phyloP scores from a whole-genome alignment of 2,888 invertebrate species.

The Sympetrum striolatum region DNA sequence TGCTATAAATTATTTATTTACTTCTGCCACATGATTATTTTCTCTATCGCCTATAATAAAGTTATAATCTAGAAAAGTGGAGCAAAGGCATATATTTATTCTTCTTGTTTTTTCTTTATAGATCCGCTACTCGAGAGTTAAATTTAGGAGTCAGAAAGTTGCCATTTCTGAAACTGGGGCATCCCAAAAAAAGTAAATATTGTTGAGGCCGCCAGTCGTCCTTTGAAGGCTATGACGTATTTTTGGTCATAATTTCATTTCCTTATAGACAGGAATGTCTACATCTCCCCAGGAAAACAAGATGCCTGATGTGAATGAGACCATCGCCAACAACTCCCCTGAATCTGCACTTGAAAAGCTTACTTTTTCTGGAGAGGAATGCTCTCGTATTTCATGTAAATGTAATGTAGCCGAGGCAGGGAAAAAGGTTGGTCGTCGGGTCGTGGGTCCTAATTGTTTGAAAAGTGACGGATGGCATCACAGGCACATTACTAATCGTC shows the following conservation, averaged over 20 bases:
- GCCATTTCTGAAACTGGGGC: background rate
- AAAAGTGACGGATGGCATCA: slow-evolving; percentile 6
- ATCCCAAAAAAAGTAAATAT: background rate
- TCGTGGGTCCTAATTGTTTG: background rate
- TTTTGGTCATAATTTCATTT: background rate
- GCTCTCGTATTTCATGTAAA: slow-evolving; percentile 51
- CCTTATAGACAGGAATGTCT: background rate
- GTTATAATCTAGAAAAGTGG: too few relatives aligned
- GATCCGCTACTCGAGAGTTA: background rate
- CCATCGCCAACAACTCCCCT: background rate
- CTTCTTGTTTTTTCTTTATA: background rate
- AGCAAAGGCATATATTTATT: background rate
- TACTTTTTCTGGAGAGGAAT: slow-evolving; percentile 50
- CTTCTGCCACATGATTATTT: too few relatives aligned
- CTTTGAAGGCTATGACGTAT: too few relatives aligned
- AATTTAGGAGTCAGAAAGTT: background rate
- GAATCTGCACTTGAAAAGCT: slow-evolving; percentile 29
- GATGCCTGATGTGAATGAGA: background rate
- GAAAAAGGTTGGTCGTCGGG: background rate
- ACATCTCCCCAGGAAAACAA: background rate
- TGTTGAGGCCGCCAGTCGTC: background rate
- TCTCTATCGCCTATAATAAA: too few relatives aligned
- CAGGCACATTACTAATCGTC: background rate
- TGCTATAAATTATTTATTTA: too few relatives aligned
- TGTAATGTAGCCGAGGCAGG: slow-evolving; percentile 47